Base-by-base conservation (phyloP, 2,113 vertebrate genomes). In the Columbina picui region DNA sequence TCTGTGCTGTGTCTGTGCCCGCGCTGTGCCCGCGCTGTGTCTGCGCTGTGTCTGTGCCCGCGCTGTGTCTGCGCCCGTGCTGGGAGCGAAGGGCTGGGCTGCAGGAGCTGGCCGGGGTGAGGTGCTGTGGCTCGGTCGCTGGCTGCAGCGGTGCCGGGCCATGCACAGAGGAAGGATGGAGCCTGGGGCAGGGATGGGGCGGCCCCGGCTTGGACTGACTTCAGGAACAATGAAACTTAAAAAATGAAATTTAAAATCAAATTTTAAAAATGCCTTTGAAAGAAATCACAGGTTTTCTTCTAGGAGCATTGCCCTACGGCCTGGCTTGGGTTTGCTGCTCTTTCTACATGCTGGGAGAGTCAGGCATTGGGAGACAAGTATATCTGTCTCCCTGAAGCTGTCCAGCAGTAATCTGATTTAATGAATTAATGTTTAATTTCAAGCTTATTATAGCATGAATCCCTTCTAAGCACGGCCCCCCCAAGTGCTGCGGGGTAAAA, bases 31-130 rank as follows among this genome's bases (percentile, higher is more conserved):
- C 7, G 13, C 10, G 2, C 80, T 14, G 13, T 23, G 82, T 64
- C 3, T 8, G 7, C 43, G 2, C n/a, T 14, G n/a, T n/a, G n/a
- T n/a, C 1, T 49, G 36, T 53, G 41, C 4, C 63, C 7, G 13
- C 10, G 2, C 80, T 14, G 13, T 23, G 82, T n/a, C n/a, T n/a
- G n/a, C n/a, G n/a, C 69, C 3, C 8, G 7, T 38, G 2, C n/a
- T 14, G 5, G 2, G 17, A 34, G 85, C 91, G 21, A 8, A 27
- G 27, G 5, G 61, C 39, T 60, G 6, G 3, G 8, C 56, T 32
- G 43, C 61, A 22, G 61, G 4, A 2, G 36, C 43, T 16, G 16
- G 43, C 43, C 43, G 18, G 43, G 7, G 43, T 18, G 43, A 17
- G 43, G 38, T 39, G 16, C 8, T 43, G 43, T 43, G 25, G 34